phyloP scores from a whole-genome alignment of 2,113 vertebrate genomes.

The Lipophrys pholis region DNA sequence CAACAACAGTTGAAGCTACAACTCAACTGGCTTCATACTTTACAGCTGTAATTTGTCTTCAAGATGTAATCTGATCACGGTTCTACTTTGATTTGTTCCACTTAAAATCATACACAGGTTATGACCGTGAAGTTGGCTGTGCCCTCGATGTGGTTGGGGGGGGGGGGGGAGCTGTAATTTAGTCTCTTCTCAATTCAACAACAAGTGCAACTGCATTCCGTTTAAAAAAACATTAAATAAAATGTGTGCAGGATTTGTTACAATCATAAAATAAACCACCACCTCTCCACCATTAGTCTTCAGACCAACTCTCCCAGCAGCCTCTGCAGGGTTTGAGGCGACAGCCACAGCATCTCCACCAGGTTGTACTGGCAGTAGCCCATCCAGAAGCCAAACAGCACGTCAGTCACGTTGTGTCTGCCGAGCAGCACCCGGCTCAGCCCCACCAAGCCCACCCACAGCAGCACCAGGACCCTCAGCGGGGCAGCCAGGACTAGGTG shows the following conservation, averaged over 20 bases:
- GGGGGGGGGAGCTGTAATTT: no score
- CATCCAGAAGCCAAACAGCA: constrained; percentile 92
- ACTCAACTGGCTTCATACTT: no score
- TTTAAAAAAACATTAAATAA: background rate
- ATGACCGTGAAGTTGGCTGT: background rate
- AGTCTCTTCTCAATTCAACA: no score
- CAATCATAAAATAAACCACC: constrained; percentile 5
- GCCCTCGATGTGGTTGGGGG: background rate
- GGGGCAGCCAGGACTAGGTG: constrained; percentile 94
- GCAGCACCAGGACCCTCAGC: constrained; percentile 89
- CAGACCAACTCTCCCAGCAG: constrained; percentile 84
- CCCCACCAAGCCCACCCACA: constrained; percentile 91
- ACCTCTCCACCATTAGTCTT: background rate
- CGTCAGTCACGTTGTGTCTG: constrained; percentile 95
- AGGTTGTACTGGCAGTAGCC: constrained; percentile 93
- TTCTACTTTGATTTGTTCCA: background rate
- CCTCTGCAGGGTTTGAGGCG: constrained; percentile 85
- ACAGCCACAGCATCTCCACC: constrained; percentile 94
- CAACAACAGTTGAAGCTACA: no score
- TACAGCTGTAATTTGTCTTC: background rate
- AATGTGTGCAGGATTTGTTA: background rate
- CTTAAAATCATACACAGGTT: background rate
- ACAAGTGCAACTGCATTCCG: no score
- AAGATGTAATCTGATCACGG: background rate
- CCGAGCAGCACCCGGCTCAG: constrained; percentile 95